A percentile compares a stretch with the other conserved stretches of the same genome.
These are phyloP conservation scores for Aphyosemion australe DNA, from an alignment of 2,113 vertebrate genomes.

Conservation along the genomic window DNA sequence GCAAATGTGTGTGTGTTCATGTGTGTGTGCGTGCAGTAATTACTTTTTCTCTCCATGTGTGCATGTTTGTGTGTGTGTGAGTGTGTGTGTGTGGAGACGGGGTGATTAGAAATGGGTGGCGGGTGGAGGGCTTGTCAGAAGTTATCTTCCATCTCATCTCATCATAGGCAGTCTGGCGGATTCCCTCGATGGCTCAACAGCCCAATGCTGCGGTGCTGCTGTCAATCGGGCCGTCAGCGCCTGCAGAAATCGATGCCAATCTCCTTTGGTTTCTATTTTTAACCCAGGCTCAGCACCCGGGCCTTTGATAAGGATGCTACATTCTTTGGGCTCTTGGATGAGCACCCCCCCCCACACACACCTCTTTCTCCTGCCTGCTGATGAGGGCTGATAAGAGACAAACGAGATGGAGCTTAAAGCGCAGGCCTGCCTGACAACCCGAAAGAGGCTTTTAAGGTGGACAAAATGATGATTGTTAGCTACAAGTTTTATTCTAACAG, in stretches of 20 bases:
- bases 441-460: slow-evolving; percentile 44
- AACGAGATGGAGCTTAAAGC: slow-evolving; percentile 60
- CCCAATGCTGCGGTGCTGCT: slow-evolving; percentile 59
- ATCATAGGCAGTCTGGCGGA: slow-evolving; percentile 74
- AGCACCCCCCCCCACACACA: slow-evolving; percentile 26
- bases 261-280: slow-evolving; percentile 75
- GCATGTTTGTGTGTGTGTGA: slow-evolving; percentile 25
- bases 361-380: slow-evolving; percentile 49
- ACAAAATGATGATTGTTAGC: slow-evolving; percentile 51
- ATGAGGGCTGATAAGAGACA: slow-evolving; percentile 67
- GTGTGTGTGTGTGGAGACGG: slow-evolving; percentile 42
- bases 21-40: slow-evolving; percentile 56
- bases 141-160: slow-evolving; percentile 78
- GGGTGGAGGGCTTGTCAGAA: slow-evolving; percentile 74
- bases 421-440: slow-evolving; percentile 36
- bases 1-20: slow-evolving; percentile 36
- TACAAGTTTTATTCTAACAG: slow-evolving; percentile 13
- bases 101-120: slow-evolving; percentile 71
- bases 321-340: slow-evolving; percentile 61
- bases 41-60: slow-evolving; percentile 64
- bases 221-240: slow-evolving; percentile 75
- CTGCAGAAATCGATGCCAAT: slow-evolving; percentile 78
- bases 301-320: slow-evolving; percentile 73
- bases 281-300: slow-evolving; percentile 58
- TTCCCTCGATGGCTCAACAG: slow-evolving; percentile 77